Base-by-base conservation (phyloP, 1,140 invertebrate genomes). In the Cotesia typhae region DNA sequence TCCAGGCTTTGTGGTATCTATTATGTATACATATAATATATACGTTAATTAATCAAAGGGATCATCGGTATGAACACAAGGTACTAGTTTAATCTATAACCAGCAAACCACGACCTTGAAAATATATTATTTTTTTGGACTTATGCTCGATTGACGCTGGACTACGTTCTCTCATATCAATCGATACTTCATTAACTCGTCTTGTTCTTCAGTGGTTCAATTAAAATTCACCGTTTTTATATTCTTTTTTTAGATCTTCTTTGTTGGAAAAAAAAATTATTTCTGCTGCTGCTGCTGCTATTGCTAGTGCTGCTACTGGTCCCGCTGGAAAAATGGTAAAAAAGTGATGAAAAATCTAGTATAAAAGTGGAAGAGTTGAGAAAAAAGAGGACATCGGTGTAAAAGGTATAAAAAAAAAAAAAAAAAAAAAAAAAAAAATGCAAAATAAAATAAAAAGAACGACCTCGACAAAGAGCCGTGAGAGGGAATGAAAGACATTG, bases 151-250 rank as follows among this genome's bases (percentile, higher is more conserved):
- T 41, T 4, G 4, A 41, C 63, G 12, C 17, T n/a, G n/a, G n/a
- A 41, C 35, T 6, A 65, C 17, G 36, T 37, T 65, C 36, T 4
- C 36, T 37, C 36, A 9, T n/a, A n/a, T 65, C 37, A 41, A 65
- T 65, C 63, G 63, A 65, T 65, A 20, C 63, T 65, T 65, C 63
- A 65, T 65, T 38, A 65, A n/a, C 37, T 65, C 63, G 35, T 61
- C 53, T 14, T 57, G 53, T 57, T 57, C 53, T 57, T 57, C 35
- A 20, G 60, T 61, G 20, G 35, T 20, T 28, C 17, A 61, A 61
- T 35, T 20, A 61, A 37, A 35, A 35, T 35, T 20, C 12, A 57
- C 3, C 53, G 35, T 28, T 28, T 28, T 28, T 61, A 61, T 35
- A 61, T 65, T 37, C 41, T 65, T 64, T 37, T 61, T 35, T 35